Percentiles rank a stretch among this genome's conserved stretches.
These are phyloP conservation scores for Percopsis transmontana DNA, from an alignment of 2,113 vertebrate species.

Conservation along the genomic window DNA sequence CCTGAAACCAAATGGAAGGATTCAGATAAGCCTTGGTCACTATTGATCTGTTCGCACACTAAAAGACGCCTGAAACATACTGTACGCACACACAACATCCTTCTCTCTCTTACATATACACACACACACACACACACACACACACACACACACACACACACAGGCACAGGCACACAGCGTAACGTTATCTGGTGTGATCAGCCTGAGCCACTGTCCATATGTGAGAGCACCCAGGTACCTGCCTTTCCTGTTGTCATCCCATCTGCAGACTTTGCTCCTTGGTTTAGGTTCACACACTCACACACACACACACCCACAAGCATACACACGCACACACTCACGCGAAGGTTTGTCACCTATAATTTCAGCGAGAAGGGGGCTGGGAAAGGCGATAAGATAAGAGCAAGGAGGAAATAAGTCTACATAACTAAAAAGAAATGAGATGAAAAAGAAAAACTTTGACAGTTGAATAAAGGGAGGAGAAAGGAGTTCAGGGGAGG, in stretches of 20 bases:
- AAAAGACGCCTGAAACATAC: not conserved
- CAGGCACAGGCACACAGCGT: too few species aligned
- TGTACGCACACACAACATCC: not conserved
- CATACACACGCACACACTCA: constrained; percentile 1
- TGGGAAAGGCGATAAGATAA: not conserved
- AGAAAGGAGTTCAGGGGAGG: not conserved
- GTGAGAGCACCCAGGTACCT: constrained; percentile 16
- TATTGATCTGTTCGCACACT: not conserved
- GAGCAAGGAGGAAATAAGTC: not conserved
- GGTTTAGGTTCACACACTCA: not conserved
- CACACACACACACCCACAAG: not conserved
- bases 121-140: constrained; percentile 1
- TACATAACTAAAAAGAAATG: not conserved
- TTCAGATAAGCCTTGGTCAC: not conserved
- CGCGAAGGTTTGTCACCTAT: not conserved
- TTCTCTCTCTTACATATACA: not conserved
- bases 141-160: too few species aligned
- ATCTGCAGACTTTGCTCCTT: not conserved
- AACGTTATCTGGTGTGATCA: too few species aligned
- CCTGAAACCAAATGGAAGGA: not conserved
- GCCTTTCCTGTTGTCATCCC: constrained; percentile 10
- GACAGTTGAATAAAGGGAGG: not conserved
- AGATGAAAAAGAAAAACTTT: not conserved
- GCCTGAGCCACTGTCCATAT: too few species aligned
- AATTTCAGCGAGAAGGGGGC: not conserved